phyloP scores from a whole-genome alignment of 1,140 invertebrate genomes.

The Halictus rubicundus region DNA sequence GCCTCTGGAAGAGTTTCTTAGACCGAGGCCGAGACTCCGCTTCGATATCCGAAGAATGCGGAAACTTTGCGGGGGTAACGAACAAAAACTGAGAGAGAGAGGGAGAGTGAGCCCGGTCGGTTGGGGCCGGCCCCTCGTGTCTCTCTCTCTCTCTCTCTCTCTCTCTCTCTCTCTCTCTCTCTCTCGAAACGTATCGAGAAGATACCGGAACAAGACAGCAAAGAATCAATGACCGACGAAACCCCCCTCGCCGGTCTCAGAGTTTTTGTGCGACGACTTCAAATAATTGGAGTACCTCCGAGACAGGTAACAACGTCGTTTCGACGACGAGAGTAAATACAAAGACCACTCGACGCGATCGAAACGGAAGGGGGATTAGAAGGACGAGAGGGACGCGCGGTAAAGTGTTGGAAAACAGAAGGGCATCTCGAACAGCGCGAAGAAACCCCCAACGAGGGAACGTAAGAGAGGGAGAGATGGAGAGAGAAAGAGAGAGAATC shows the following conservation, averaged over 20 bases:
- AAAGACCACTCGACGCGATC: neutral
- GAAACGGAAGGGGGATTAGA: neutral
- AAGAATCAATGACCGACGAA: slow-evolving; percentile 6
- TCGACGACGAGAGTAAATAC: neutral
- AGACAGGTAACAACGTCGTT: slow-evolving; percentile 20
- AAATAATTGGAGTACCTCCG: slow-evolving; percentile 14
- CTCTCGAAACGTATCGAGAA: slow-evolving; percentile 10
- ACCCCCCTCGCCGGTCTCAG: neutral
- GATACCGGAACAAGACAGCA: neutral
- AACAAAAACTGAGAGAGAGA: slow-evolving; percentile 41
- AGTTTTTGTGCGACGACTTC: neutral
- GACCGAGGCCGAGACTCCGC: slow-evolving; percentile 24
- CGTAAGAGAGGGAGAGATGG: too few relatives aligned
- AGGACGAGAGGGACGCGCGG: neutral
- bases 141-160: neutral
- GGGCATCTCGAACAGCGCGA: neutral
- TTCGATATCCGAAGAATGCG: slow-evolving; percentile 47
- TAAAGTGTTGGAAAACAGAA: too few relatives aligned
- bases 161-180: neutral
- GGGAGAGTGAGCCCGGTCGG: too few relatives aligned
- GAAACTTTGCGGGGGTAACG: slow-evolving; percentile 27
- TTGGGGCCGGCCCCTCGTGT: too few relatives aligned
- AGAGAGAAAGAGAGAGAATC: neutral
- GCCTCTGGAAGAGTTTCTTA: slow-evolving; percentile 48
- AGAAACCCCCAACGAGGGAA: neutral